Evolutionary conservation across 2,888 invertebrate species (phyloP), one percentile per base, ranked within the genome.

Genomic region (Ophonus ardosiacus): DNA sequence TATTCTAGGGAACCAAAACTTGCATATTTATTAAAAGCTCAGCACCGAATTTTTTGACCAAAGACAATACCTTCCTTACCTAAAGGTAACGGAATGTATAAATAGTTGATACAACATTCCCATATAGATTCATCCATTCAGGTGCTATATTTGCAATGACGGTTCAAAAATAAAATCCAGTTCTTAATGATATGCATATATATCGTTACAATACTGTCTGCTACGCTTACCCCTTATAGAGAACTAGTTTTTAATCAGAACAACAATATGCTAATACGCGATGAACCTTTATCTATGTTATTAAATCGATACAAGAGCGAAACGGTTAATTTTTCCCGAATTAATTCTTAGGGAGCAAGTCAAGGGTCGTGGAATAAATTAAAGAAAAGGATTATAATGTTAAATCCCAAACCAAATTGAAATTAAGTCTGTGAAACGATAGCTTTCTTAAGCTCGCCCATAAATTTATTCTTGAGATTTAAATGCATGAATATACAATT

Each of bases 401-500:
- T 81, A 81, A 81, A 68, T 68, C 81, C 65, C 68, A 68, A 81
- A 59, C 83, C 61, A 83, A 83, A 83, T 83, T 83, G 83, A 83
- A 83, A 83, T 83, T 74, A 83, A 83, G 83, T 76, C 83, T 38
- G 74, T 13, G 76, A 76, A 74, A 83, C 83, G 83, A 83, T 83
- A 83, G 83, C 68, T 61, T 83, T 74, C 83, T 83, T 83, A 83
- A 63, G 61, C 83, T 51, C 18, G 74, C 74, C 83, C 61, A 83
- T 83, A 83, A 83, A 83, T 83, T 83, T 83, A 83, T 83, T 83
- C 83, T 76, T 74, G 74, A 83, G 83, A 83, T 83, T 83, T 83
- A 83, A 83, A 83, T 83, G 83, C 83, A 83, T 83, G 83, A 83
- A 76, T 83, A 83, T 83, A 83, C 83, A 83, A 83, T 83, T 83